phyloP scores from a whole-genome alignment of 1,140 invertebrate genomes.

The Drosophila sturtevanti region DNA sequence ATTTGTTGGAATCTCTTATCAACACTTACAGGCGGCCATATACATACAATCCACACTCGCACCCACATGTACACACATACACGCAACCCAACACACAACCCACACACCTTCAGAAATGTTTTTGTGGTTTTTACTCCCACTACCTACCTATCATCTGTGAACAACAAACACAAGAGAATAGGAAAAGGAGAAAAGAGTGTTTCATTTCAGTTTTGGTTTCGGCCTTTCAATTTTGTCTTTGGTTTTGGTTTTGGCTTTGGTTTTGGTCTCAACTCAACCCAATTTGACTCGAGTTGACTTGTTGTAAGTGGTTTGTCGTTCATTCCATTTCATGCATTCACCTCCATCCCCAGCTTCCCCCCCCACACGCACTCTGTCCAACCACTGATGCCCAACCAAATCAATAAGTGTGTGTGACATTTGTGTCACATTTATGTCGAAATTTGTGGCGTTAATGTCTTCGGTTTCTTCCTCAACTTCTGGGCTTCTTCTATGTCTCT shows the following conservation, averaged over 20 bases:
- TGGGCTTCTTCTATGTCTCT: conserved; percentile 38
- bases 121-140: not conserved
- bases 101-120: not conserved
- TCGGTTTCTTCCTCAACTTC: not conserved
- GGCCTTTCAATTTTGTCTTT: conserved; percentile 45
- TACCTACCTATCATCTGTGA: not conserved
- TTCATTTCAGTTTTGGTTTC: conserved; percentile 52
- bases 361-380: too few species aligned
- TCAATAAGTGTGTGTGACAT: conserved; percentile 72
- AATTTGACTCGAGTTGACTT: conserved; percentile 33
- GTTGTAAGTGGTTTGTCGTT: conserved; percentile 51
- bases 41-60: not conserved
- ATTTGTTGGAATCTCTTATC: conserved; percentile 1
- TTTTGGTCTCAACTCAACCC: not conserved
- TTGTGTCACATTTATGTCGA: conserved; percentile 77
- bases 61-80: not conserved
- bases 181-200: conserved; percentile 19
- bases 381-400: conserved; percentile 20
- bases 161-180: not conserved
- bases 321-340: conserved; percentile 25
- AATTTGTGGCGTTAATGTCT: conserved; percentile 70
- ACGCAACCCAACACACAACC: not conserved
- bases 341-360: not conserved
- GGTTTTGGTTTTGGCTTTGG: conserved; percentile 25
- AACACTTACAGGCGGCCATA: not conserved